Evolutionary conservation across 2,797 vertebrate genomes (phyloP), one percentile per base, ranked within the genome.

Genomic region (Cheirogaleus major): DNA sequence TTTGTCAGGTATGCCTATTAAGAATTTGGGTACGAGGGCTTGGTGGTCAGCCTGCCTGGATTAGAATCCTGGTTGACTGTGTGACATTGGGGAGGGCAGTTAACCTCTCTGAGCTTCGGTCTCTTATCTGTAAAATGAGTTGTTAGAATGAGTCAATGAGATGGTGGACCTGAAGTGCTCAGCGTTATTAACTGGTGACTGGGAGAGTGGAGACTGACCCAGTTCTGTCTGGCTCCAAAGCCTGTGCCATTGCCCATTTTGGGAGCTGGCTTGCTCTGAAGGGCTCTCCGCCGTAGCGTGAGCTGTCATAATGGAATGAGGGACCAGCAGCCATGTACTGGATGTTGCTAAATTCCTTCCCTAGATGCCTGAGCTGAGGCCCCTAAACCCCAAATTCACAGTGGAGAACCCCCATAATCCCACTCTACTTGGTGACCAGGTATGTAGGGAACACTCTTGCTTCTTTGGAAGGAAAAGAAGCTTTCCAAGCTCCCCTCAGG

Each of bases 81-180:
- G 65, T 84, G 86, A 91, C 30, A 92, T 83, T 15, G 69, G 41
- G 20, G 78, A 95, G 23, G 41, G 88, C 41, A 30, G 55, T 59
- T 57, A 88, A 73, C 52, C 55, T 94, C 61, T 92, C 67, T 95
- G 81, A 94, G 43, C 25, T 48, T 41, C 17, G 48, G 25, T 41
- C 45, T 70, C 22, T 88, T 10, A 20, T 41, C 48, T 84, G 23
- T 50, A 89, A 72, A 85, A 43, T n/a, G 63, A 61, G 32, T 30
- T 35, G 23, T 79, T 30, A 67, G 41, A 86, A 52, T 10, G 30
- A 90, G 10, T 78, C 41, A 7, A 0, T 23, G 76, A 52, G 20
- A 61, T 61, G 4, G 22, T 14, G 25, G 41, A n/a, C 15, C 52
- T 7, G 8, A 84, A 41, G 18, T 84, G 3, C 23, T 73, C n/a